Conservation (phyloP, 1,140 invertebrate species). For the Calliphora vicina region DNA sequence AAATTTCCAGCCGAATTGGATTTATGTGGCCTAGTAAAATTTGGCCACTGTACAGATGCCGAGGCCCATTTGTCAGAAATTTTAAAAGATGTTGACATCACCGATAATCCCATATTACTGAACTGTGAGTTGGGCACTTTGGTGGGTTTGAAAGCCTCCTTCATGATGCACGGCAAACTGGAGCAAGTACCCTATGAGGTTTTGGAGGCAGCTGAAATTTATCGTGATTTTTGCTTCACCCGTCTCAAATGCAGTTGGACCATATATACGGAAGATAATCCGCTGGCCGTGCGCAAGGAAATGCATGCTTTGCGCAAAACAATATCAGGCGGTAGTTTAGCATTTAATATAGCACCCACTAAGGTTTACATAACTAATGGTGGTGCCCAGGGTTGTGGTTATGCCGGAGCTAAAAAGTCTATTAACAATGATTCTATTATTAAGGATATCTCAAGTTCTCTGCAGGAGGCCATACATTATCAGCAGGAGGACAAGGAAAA, state of each 20-base stretch:
- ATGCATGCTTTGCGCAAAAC: constrained; percentile 68
- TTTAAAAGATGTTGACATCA: constrained; percentile 77
- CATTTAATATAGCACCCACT: constrained; percentile 54
- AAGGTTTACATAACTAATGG: constrained; percentile 52
- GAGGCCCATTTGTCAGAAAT: constrained; percentile 69
- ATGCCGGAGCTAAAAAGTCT: constrained; percentile 18
- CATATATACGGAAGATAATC: constrained; percentile 64
- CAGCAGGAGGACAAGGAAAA: constrained; percentile 45
- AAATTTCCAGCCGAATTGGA: constrained; percentile 78
- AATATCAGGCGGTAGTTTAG: constrained; percentile 61
- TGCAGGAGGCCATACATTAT: constrained; percentile 42
- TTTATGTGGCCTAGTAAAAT: constrained; percentile 75
- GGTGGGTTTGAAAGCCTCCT: constrained; percentile 70
- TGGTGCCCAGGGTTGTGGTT: constrained; percentile 36
- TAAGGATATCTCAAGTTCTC: constrained; percentile 45
- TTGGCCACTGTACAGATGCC: constrained; percentile 66
- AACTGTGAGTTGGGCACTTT: constrained; percentile 67
- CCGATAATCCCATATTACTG: constrained; percentile 77
- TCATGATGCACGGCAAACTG: constrained; percentile 76
- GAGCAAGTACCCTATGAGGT: constrained; percentile 71
- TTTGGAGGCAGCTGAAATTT: constrained; percentile 69
- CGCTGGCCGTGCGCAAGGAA: constrained; percentile 65
- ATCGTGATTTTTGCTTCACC: constrained; percentile 74
- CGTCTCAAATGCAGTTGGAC: constrained; percentile 68
- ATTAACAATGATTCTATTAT: constrained; percentile 51